phyloP scores from a whole-genome alignment of 2,113 vertebrate species.

The Pipa parva region DNA sequence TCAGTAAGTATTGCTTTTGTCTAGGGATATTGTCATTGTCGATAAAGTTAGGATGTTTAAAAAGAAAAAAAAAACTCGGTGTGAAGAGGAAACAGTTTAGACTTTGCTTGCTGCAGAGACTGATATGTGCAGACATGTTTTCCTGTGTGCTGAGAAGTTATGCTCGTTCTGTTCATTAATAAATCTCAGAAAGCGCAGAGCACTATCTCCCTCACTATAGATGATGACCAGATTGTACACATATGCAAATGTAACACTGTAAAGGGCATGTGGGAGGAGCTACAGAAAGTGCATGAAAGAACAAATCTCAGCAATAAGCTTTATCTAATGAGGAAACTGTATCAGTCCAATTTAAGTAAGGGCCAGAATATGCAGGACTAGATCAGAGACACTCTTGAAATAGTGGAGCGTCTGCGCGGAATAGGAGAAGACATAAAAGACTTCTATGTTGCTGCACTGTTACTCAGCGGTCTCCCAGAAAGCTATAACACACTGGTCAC shows the following conservation, averaged over 20 bases:
- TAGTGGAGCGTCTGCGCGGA: slow-evolving; percentile 4
- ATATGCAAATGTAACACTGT: slow-evolving; percentile 15
- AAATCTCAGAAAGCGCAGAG: slow-evolving; percentile 14
- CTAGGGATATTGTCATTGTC: no score
- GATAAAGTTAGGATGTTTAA: no score
- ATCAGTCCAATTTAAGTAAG: not conserved
- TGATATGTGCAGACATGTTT: no score
- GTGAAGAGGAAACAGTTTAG: no score
- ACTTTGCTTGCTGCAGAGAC: no score
- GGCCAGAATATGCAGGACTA: not conserved
- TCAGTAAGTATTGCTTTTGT: no score
- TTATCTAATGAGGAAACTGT: slow-evolving; percentile 9
- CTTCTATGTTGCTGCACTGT: not conserved
- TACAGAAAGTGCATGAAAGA: slow-evolving; percentile 1
- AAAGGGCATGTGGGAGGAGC: slow-evolving; percentile 1
- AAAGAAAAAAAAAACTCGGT: no score
- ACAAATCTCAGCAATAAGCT: slow-evolving; percentile 13
- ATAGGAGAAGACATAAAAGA: slow-evolving; percentile 15
- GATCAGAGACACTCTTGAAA: not conserved
- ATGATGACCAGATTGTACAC: slow-evolving; percentile 19
- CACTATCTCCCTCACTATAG: slow-evolving; percentile 5
- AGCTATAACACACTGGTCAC: no score
- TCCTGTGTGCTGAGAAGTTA: no score
- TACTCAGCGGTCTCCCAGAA: not conserved
- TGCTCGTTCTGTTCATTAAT: no score